Conservation (phyloP, 53 echinoderm and acorn worm species). For the Crossaster papposus region DNA sequence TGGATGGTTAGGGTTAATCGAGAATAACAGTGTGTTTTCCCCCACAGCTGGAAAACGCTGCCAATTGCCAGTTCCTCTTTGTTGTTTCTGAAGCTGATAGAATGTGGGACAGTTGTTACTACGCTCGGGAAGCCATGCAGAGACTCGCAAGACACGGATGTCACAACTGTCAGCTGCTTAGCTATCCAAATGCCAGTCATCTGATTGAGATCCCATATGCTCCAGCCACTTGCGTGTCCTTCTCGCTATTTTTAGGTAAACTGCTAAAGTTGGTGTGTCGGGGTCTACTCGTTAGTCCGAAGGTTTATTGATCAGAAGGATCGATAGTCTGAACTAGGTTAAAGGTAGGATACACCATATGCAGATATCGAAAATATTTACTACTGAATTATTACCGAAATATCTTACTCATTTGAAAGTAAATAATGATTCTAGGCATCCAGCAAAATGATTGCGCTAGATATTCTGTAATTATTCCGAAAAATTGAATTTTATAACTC, state of each 20-base stretch:
- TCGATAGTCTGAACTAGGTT: too few species aligned
- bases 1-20: neutral
- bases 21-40: too few species aligned
- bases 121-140: conserved; percentile 1
- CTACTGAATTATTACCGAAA: too few species aligned
- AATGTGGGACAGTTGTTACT: neutral
- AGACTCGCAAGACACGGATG: conserved; percentile 28
- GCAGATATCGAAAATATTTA: too few species aligned
- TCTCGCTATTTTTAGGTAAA: neutral
- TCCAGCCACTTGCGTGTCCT: neutral
- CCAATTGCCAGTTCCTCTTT: conserved; percentile 22
- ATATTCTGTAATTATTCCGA: too few species aligned
- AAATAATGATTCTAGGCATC: too few species aligned
- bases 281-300: too few species aligned
- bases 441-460: too few species aligned
- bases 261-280: neutral
- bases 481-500: too few species aligned
- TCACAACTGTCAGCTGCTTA: conserved; percentile 36
- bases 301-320: too few species aligned
- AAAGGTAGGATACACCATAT: too few species aligned
- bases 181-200: conserved; percentile 53
- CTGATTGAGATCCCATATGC: conserved; percentile 52
- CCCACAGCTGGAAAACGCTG: conserved; percentile 38
- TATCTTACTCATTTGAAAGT: too few species aligned
- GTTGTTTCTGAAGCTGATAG: conserved; percentile 12